A percentile compares a stretch with the other conserved stretches of the same genome.
phyloP scores from a whole-genome alignment of 2,113 vertebrate species.

The Propithecus coquereli region DNA sequence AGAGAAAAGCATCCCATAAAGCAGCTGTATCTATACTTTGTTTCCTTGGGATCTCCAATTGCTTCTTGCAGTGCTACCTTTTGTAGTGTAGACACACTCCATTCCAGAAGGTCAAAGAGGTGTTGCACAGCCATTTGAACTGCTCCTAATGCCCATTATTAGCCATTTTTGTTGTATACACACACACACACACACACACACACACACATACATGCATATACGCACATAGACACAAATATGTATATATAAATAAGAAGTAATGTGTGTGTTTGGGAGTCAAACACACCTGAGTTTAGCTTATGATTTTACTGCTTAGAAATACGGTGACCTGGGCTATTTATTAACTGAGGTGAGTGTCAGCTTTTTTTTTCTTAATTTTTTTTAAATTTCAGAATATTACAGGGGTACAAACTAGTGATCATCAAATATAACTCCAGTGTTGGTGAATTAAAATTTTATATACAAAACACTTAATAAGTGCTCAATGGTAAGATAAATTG shows the following conservation, averaged over 20 bases:
- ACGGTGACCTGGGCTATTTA: not conserved
- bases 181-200: not conserved
- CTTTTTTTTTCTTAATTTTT: too few relatives aligned
- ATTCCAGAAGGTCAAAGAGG: constrained; percentile 84
- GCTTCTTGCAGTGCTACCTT: constrained; percentile 88
- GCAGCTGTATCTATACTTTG: constrained; percentile 85
- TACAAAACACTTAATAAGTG: not conserved
- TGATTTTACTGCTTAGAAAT: not conserved
- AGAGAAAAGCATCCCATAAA: constrained; percentile 91
- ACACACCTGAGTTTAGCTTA: not conserved
- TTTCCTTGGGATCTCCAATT: constrained; percentile 88
- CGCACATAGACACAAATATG: not conserved
- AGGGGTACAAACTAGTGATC: not conserved
- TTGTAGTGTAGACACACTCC: constrained; percentile 85
- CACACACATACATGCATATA: too few relatives aligned
- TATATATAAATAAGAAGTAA: not conserved
- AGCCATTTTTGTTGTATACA: not conserved
- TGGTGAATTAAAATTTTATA: not conserved
- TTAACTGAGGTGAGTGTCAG: too few relatives aligned
- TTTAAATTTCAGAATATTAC: too few relatives aligned
- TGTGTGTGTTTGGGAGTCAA: not conserved
- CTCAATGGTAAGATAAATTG: not conserved
- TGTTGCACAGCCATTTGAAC: constrained; percentile 85
- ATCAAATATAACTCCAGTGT: not conserved
- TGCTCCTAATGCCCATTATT: too few relatives aligned